These are phyloP conservation scores for Zelleria hepariella DNA, from an alignment of 2,888 invertebrate species.

Conservation along the genomic window DNA sequence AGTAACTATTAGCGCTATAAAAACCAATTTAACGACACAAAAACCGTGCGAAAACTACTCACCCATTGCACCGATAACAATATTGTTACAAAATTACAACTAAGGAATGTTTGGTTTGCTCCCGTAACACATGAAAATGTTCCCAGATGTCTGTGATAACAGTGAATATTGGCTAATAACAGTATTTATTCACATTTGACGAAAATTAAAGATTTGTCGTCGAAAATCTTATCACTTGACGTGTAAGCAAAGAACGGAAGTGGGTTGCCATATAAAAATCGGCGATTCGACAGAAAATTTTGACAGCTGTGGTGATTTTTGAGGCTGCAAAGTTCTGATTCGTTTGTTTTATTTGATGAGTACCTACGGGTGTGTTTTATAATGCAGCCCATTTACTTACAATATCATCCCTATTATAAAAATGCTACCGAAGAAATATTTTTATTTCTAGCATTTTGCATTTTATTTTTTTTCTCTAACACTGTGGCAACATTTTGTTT, in stretches of 20 bases:
- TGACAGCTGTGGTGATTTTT: background rate
- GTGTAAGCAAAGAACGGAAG: slow-evolving; percentile 36
- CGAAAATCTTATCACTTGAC: slow-evolving; percentile 38
- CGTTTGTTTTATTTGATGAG: too few relatives aligned
- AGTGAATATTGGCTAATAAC: slow-evolving; percentile 10
- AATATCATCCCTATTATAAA: too few relatives aligned
- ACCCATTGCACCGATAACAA: slow-evolving; percentile 45
- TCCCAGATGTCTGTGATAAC: background rate
- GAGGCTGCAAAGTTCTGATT: background rate
- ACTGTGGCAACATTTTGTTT: too few relatives aligned
- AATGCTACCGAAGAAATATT: too few relatives aligned
- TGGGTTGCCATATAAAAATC: slow-evolving; percentile 1
- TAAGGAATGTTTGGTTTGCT: slow-evolving; percentile 35
- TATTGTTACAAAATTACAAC: slow-evolving; percentile 17
- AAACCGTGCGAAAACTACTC: slow-evolving; percentile 24
- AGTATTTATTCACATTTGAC: slow-evolving; percentile 23
- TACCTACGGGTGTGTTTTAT: too few relatives aligned
- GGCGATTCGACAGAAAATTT: too few relatives aligned
- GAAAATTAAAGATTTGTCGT: slow-evolving; percentile 39
- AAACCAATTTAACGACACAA: slow-evolving; percentile 20
- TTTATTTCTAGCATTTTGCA: too few relatives aligned
- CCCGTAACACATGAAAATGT: slow-evolving; percentile 26
- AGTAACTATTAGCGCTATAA: background rate
- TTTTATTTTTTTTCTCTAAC: too few relatives aligned
- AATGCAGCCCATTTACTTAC: too few relatives aligned